A percentile compares a stretch with the other conserved stretches of the same genome.
phyloP scores from a whole-genome alignment of 2,888 invertebrate species.

The Orthosia gothica region DNA sequence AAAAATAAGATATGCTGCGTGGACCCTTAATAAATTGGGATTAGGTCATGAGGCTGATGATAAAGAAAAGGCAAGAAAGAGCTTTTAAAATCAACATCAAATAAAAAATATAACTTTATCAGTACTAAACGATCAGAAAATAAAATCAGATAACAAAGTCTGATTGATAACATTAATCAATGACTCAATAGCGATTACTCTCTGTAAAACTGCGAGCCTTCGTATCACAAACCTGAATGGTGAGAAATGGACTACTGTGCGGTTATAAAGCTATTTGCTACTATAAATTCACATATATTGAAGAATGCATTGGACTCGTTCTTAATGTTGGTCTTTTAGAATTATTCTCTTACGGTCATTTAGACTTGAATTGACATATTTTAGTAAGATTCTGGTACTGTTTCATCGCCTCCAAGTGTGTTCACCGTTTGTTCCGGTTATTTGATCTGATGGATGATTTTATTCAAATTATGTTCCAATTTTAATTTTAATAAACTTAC shows the following conservation, averaged over 20 bases:
- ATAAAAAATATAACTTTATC: slow-evolving; percentile 30
- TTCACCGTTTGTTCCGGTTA: background rate
- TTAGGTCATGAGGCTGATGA: too few species aligned
- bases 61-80: background rate
- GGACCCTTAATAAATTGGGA: too few species aligned
- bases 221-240: slow-evolving; percentile 42
- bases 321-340: background rate
- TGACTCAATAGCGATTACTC: slow-evolving; percentile 53
- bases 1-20: too few species aligned
- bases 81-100: background rate
- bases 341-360: background rate
- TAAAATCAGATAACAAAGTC: slow-evolving; percentile 49
- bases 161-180: slow-evolving; percentile 65
- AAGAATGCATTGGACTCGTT: slow-evolving; percentile 9
- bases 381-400: background rate
- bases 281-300: background rate
- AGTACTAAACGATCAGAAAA: slow-evolving; percentile 27
- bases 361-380: background rate
- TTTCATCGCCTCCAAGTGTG: background rate
- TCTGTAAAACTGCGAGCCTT: slow-evolving; percentile 34
- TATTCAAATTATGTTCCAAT: background rate
- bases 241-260: slow-evolving; percentile 13
- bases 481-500: background rate
- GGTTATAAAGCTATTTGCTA: slow-evolving; percentile 22
- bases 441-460: background rate